phyloP scores from a whole-genome alignment of 1,140 invertebrate genomes.

The Tetramorium simillimum region DNA sequence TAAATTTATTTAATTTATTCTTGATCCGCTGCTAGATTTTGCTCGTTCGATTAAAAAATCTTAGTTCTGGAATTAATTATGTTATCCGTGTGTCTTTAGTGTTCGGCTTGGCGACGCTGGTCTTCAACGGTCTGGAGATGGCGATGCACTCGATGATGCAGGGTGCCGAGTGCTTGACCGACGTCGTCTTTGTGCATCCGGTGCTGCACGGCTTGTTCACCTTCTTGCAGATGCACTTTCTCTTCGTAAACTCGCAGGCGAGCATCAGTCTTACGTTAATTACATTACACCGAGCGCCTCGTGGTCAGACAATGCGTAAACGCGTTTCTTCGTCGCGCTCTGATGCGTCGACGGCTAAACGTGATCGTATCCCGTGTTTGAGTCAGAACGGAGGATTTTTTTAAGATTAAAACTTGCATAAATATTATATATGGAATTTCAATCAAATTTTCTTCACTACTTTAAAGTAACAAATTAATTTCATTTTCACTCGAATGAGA shows the following conservation, averaged over 20 bases:
- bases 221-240: constrained; percentile 90
- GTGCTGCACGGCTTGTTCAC: constrained; percentile 90
- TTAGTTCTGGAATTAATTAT: neutral
- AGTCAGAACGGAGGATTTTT: neutral
- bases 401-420: neutral
- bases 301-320: constrained; percentile 22
- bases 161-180: constrained; percentile 85
- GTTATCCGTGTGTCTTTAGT: constrained; percentile 81
- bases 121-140: constrained; percentile 89
- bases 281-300: neutral
- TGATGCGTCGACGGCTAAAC: constrained; percentile 13
- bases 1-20: neutral
- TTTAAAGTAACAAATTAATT: neutral
- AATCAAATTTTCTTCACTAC: neutral
- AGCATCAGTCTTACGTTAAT: constrained; percentile 59
- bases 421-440: neutral
- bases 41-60: neutral
- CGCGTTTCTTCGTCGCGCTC: constrained; percentile 41
- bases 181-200: constrained; percentile 88
- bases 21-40: neutral
- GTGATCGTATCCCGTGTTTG: neutral
- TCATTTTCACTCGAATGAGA: neutral
- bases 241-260: constrained; percentile 90
- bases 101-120: constrained; percentile 89
- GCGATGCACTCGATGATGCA: constrained; percentile 88